Conservation (phyloP, 2,888 invertebrate genomes). For the Xestia c-nigrum region DNA sequence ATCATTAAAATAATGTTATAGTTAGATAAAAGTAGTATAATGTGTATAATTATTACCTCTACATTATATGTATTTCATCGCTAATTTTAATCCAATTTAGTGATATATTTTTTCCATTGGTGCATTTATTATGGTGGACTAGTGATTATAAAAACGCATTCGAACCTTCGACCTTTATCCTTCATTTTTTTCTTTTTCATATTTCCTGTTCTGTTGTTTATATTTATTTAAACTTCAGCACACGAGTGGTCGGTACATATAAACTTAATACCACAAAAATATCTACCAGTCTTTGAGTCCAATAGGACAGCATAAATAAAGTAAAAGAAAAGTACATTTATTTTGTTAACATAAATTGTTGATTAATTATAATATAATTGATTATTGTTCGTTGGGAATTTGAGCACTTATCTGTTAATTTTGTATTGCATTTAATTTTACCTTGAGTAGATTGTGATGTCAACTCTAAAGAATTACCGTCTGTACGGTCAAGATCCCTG, state of each 20-base stretch:
- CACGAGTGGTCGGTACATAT: too few species aligned
- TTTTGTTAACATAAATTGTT: background rate
- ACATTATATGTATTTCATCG: background rate
- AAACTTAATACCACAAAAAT: background rate
- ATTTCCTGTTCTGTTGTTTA: background rate
- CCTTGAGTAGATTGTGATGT: conserved; percentile 12
- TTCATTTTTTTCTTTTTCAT: too few species aligned
- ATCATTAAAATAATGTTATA: background rate
- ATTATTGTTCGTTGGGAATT: background rate
- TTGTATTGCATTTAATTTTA: background rate
- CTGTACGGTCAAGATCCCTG: conserved; percentile 30
- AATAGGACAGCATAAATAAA: background rate
- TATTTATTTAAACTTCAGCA: background rate
- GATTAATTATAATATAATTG: background rate
- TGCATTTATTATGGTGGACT: too few species aligned
- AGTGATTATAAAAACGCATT: background rate
- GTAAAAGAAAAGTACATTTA: background rate
- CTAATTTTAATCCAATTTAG: background rate
- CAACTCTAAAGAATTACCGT: conserved; percentile 22
- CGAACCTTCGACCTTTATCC: too few species aligned
- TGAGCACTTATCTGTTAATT: conserved; percentile 1
- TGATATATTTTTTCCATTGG: background rate
- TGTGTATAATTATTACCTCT: background rate
- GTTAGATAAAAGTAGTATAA: too few species aligned
- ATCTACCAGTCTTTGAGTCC: background rate